Evolutionary conservation across 2,113 vertebrate species (phyloP), one percentile per base, ranked within the genome.

Genomic region (Cnemophilus loriae): DNA sequence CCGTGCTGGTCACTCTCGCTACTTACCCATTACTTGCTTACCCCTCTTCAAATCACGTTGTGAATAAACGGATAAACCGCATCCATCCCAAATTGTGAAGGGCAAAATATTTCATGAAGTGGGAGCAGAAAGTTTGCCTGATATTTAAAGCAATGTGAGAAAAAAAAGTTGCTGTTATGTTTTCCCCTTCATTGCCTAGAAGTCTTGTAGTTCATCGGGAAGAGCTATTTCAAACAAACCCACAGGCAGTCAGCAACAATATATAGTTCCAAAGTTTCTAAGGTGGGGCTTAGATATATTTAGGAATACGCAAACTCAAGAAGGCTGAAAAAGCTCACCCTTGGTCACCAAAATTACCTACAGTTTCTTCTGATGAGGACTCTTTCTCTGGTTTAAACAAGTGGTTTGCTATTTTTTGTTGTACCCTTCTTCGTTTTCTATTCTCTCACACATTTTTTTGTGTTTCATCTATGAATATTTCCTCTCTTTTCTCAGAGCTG

Each of bases 1-100:
- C 47, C 47, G 16, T 7, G 20, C 3, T 3, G 4, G 26, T 47
- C 55, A 26, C n/a, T 22, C 28, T 47, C 0, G 0, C 35, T 60
- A 69, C 47, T 83, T 9, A 76, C 63, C n/a, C 8, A 1, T 49
- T 41, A 49, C 13, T 53, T 69, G 35, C 24, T 60, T 17, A 53
- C 7, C 4, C 3, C 21, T 61, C 55, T 32, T 55, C 39, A 61
- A 76, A 49, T 33, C 55, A 27, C 2, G 1, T 6, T 27, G 47
- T 10, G 19, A 63, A 56, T 32, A 56, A 69, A 69, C 7, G 26
- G 55, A 35, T 22, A 28, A 90, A 63, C 21, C 5, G 12, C 55
- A 61, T 27, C 41, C 71, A 37, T 27, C 47, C 17, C 0, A 0
- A n/a, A 9, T 0, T 74, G 59, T 41, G 42, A 70, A 9, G 17